Percentiles rank a stretch among this genome's conserved stretches.
These are phyloP conservation scores for Cephalotes varians DNA, from an alignment of 2,888 invertebrate genomes.

Conservation along the genomic window DNA sequence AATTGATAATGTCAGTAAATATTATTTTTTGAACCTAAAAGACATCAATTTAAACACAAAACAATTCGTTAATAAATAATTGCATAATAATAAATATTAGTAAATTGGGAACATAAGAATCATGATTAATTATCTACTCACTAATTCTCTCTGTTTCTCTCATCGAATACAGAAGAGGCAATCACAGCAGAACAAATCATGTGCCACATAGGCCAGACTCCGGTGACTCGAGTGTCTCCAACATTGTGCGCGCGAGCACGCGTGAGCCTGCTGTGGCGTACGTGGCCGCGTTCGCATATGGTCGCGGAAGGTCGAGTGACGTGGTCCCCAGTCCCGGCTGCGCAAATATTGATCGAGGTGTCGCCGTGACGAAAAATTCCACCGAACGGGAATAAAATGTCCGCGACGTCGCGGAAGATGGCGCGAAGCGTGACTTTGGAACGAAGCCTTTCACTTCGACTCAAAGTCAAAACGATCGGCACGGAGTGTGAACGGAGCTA, in stretches of 20 bases:
- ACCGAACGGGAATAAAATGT: conserved; percentile 82
- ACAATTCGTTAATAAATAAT: conserved; percentile 2
- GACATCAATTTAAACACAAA: neutral
- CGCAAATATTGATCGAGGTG: conserved; percentile 86
- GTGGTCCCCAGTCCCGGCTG: conserved; percentile 84
- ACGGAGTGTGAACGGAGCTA: neutral
- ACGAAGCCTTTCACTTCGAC: neutral
- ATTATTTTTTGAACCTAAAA: neutral
- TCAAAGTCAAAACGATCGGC: neutral
- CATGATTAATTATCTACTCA: neutral
- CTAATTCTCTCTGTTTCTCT: neutral
- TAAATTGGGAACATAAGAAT: neutral
- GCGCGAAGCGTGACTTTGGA: conserved; percentile 57
- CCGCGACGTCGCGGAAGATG: conserved; percentile 71
- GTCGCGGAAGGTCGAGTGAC: conserved; percentile 86
- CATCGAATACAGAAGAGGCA: neutral
- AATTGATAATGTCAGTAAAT: neutral
- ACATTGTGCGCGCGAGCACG: conserved; percentile 43
- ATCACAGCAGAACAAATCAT: conserved; percentile 15
- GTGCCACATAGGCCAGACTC: conserved; percentile 14
- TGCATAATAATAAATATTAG: neutral
- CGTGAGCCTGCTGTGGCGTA: conserved; percentile 56
- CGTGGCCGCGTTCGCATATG: conserved; percentile 82
- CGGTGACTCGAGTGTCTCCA: neutral
- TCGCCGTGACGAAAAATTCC: conserved; percentile 85